A percentile compares a stretch with the other conserved stretches of the same genome.
Evolutionary conservation across 2,888 invertebrate genomes (phyloP).

Genomic region (Siphonodentalium dalli): DNA sequence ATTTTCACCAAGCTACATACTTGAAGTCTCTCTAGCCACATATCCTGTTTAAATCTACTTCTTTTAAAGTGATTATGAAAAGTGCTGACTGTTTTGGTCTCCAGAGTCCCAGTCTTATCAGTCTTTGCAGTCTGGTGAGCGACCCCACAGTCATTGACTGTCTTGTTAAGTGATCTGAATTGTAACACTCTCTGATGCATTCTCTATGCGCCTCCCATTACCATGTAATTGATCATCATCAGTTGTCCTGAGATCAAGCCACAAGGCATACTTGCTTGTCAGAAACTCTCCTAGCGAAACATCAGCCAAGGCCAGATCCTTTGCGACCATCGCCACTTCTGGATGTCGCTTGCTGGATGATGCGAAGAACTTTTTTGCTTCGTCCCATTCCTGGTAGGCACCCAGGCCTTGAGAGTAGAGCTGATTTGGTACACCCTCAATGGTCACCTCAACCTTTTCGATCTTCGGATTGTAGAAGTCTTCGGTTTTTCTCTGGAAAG

Average conservation of each 20-base stretch:
- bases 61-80: no score
- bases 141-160: no score
- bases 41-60: no score
- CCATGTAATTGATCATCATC: no score
- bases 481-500: conserved; percentile 8
- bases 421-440: conserved; percentile 32
- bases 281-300: conserved; percentile 17
- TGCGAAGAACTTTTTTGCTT: conserved; percentile 23
- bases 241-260: conserved; percentile 8
- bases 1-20: no score
- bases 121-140: no score
- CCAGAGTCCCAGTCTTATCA: no score
- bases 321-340: conserved; percentile 11
- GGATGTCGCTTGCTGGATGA: conserved; percentile 7
- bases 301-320: conserved; percentile 13
- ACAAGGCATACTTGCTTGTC: conserved; percentile 18
- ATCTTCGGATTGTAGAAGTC: conserved; percentile 28
- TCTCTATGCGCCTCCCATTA: no score
- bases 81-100: no score
- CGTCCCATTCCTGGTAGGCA: conserved; percentile 33
- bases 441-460: conserved; percentile 27
- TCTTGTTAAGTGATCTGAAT: no score
- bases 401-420: conserved; percentile 31
- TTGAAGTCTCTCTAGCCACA: no score
- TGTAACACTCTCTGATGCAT: no score